Conservation (phyloP, 2,797 vertebrate genomes). For the Iguana delicatissima region DNA sequence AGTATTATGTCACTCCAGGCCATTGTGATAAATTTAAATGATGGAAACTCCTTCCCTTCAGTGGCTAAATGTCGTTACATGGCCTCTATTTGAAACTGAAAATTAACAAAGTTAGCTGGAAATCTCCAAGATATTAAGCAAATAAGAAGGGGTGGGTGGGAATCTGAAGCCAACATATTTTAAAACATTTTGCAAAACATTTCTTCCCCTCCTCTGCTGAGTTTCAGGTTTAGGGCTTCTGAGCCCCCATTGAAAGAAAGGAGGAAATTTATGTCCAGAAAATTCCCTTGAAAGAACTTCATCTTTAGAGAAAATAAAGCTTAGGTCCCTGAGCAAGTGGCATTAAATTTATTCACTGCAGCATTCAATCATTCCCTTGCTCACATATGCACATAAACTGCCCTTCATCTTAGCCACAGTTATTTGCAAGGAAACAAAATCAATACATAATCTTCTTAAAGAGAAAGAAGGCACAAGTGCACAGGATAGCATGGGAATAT, state of each 20-base stretch:
- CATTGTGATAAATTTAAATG: slow-evolving; percentile 3
- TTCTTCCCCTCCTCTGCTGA: neutral
- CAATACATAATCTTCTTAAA: slow-evolving; percentile 19
- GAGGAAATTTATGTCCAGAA: slow-evolving; percentile 37
- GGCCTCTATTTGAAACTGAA: neutral
- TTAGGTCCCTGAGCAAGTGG: slow-evolving; percentile 14
- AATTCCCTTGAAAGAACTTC: slow-evolving; percentile 32
- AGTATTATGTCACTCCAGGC: neutral
- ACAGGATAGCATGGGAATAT: neutral
- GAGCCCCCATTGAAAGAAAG: neutral
- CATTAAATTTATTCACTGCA: slow-evolving; percentile 43
- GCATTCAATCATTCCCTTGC: slow-evolving; percentile 20
- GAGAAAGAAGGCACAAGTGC: slow-evolving; percentile 17
- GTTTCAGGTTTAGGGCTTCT: slow-evolving; percentile 5
- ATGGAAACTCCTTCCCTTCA: neutral
- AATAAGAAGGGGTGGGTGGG: neutral
- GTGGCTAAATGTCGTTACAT: neutral
- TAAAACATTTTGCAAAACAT: neutral
- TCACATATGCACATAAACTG: neutral
- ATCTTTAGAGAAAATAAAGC: slow-evolving; percentile 46
- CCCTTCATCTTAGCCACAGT: neutral
- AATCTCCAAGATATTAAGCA: neutral
- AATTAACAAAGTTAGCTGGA: neutral
- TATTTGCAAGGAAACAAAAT: slow-evolving; percentile 43
- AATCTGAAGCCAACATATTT: neutral